phyloP scores from a whole-genome alignment of 2,797 vertebrate genomes.

The Merluccius polli region DNA sequence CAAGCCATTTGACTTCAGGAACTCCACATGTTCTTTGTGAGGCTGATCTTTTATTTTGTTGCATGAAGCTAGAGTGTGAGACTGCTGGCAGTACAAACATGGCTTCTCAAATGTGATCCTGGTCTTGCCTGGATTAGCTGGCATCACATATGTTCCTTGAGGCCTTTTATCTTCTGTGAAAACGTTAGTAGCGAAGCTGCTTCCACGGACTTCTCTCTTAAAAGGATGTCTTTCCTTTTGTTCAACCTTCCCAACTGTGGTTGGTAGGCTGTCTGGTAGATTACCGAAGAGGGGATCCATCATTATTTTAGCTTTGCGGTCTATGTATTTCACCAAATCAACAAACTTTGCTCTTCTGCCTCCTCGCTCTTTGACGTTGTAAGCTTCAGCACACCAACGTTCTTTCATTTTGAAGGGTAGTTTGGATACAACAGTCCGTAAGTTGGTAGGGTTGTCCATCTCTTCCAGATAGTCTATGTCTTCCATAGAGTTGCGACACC shows the following conservation, averaged over 20 bases:
- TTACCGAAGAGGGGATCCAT: slow-evolving; percentile 16
- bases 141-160: no score
- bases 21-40: no score
- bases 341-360: slow-evolving; percentile 15
- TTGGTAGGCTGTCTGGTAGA: background rate
- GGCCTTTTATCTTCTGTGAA: background rate
- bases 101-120: no score
- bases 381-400: slow-evolving; percentile 12
- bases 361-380: slow-evolving; percentile 13
- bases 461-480: slow-evolving; percentile 14
- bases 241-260: background rate
- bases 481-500: slow-evolving; percentile 17
- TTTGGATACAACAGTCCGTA: slow-evolving; percentile 2
- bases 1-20: no score
- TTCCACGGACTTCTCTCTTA: background rate
- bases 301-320: slow-evolving; percentile 14
- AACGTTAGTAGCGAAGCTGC: slow-evolving; percentile 18
- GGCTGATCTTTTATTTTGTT: no score
- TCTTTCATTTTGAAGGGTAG: slow-evolving; percentile 19
- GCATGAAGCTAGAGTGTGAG: no score
- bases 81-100: no score
- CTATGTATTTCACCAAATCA: slow-evolving; percentile 1
- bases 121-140: no score
- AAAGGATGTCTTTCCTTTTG: background rate
- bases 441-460: slow-evolving; percentile 20